Evolutionary conservation across 2,797 vertebrate species (phyloP).

Genomic region (Sparidentex hasta): DNA sequence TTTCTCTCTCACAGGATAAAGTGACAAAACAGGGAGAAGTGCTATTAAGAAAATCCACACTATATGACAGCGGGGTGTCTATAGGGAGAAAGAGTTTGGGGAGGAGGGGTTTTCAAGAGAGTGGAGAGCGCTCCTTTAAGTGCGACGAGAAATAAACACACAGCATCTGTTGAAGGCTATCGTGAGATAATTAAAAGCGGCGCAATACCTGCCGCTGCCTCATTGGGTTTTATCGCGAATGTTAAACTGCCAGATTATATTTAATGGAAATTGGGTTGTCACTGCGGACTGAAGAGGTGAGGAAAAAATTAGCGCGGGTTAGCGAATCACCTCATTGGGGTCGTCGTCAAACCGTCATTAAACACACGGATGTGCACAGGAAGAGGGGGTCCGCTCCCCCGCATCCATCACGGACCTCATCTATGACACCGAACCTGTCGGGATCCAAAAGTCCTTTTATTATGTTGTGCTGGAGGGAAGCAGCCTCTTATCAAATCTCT

Average conservation of each 20-base stretch:
- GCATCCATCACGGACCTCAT: conserved; percentile 52
- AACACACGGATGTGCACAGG: conserved; percentile 13
- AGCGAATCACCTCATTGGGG: conserved; percentile 47
- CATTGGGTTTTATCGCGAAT: conserved; percentile 81
- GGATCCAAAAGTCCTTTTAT: conserved; percentile 67
- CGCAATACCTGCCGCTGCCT: conserved; percentile 76
- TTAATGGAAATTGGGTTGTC: conserved; percentile 80
- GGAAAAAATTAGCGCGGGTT: conserved; percentile 62
- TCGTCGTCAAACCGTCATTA: conserved; percentile 30
- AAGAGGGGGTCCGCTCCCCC: conserved; percentile 12
- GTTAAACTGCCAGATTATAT: conserved; percentile 84
- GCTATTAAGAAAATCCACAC: conserved; percentile 34
- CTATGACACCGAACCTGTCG: conserved; percentile 51
- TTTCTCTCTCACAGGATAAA: conserved; percentile 16
- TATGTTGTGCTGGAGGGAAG: conserved; percentile 59
- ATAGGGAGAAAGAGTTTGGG: conserved; percentile 12
- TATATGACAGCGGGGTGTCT: conserved; percentile 22
- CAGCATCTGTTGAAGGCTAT: conserved; percentile 75
- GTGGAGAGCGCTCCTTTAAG: conserved; percentile 53
- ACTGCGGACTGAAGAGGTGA: conserved; percentile 62
- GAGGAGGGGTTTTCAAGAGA: conserved; percentile 2
- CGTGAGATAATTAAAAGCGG: conserved; percentile 80
- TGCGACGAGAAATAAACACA: conserved; percentile 72
- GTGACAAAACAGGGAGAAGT: conserved; percentile 25
- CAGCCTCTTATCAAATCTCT: conserved; percentile 68